These are phyloP conservation scores for Paramuricea clavata DNA, from an alignment of 92 coral and sea anemone genomes.

Conservation along the genomic window DNA sequence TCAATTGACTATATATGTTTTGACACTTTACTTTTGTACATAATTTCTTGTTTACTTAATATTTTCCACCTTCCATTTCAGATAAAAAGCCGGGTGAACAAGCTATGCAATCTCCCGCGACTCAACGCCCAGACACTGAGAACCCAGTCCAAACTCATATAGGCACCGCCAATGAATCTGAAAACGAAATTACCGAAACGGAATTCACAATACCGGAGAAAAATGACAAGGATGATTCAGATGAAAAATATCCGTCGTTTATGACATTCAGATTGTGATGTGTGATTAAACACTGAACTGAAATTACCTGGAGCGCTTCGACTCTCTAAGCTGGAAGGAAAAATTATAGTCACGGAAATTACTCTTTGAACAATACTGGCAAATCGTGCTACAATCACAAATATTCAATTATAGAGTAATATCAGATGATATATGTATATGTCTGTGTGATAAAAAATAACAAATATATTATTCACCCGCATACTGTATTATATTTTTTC, in stretches of 20 bases:
- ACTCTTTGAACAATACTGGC: no score
- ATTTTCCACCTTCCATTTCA: background rate
- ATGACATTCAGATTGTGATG: background rate
- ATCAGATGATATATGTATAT: no score
- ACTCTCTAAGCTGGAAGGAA: background rate
- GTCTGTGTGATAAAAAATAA: no score
- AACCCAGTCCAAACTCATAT: background rate
- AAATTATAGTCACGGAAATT: no score
- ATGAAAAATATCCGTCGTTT: background rate
- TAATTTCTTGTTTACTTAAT: background rate
- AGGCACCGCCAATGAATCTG: background rate
- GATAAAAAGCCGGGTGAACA: background rate
- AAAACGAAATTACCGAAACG: background rate
- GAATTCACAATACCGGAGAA: slow-evolving; percentile 15
- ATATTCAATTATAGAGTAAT: no score
- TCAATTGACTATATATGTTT: no score
- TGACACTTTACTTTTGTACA: no score
- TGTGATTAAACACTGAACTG: background rate
- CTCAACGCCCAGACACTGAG: background rate
- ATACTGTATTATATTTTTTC: no score
- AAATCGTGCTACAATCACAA: no score
- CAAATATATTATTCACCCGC: no score
- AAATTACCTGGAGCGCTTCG: background rate
- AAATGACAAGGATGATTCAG: background rate
- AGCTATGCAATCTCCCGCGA: background rate